Conservation (phyloP, 2,797 vertebrate species). For the Harpagifer antarcticus region DNA sequence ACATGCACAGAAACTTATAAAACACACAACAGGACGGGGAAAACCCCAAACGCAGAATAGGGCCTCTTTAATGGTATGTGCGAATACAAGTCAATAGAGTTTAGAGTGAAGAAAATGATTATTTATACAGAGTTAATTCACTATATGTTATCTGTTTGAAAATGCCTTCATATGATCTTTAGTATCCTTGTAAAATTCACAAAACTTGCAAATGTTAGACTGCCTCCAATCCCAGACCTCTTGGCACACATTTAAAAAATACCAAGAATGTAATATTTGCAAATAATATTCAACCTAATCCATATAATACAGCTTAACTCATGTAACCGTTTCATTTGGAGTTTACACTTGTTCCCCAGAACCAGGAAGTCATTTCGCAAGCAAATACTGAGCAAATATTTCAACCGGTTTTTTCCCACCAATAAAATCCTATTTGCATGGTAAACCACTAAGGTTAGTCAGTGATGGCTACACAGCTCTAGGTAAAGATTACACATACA, state of each 20-base stretch:
- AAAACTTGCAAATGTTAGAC: neutral
- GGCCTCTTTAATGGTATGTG: neutral
- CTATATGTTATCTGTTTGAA: neutral
- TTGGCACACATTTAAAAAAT: neutral
- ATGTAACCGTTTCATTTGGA: neutral
- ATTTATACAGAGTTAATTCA: neutral
- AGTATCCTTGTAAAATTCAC: neutral
- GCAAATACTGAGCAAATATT: conserved; percentile 50
- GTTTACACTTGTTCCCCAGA: neutral
- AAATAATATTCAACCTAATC: neutral
- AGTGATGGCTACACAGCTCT: conserved; percentile 15
- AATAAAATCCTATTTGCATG: conserved; percentile 37
- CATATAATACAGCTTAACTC: neutral
- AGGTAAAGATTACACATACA: neutral
- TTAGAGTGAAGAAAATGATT: neutral
- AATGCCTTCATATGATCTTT: neutral
- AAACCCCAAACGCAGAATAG: too few relatives aligned
- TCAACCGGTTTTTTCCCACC: conserved; percentile 18
- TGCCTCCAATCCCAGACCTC: neutral
- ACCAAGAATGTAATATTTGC: neutral
- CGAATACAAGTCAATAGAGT: neutral
- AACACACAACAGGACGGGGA: too few relatives aligned
- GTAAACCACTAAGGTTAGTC: conserved; percentile 29
- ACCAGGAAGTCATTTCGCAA: conserved; percentile 30
- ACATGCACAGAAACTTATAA: too few relatives aligned